Base-by-base conservation (phyloP, 2,888 invertebrate genomes). In the Cosmorhoe ocellata region DNA sequence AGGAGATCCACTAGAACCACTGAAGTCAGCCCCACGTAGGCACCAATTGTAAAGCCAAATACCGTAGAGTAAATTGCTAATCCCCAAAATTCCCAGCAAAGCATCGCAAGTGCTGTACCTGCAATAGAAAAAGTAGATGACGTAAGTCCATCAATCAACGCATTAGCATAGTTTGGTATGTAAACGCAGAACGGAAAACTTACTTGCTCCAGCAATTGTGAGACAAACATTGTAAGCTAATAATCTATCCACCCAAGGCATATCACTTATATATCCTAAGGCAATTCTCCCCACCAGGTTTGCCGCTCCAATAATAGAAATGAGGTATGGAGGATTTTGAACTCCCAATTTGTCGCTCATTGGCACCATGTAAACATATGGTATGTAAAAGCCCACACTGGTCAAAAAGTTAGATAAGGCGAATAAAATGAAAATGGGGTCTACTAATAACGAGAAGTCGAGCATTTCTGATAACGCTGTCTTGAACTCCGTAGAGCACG, bases 1-100 rank as follows among this genome's bases (percentile, higher is more conserved):
- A 99, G 90, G 32, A 99, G 92, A 83, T 99, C 98, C 18, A 98
- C 98, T 51, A 98, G 92, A 59, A 98, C 97, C 44, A 98, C 98
- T 13, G 98, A 98, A 2, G 98, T 98, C 42, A 99, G 91, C n/a
- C 98, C 98, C 38, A 98, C 98, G 79, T 98, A 99, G 51, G 98
- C 98, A 61, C 98, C 98, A 69, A 97, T 96, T 11, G 97, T 96
- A 71, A 97, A 96, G 43, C 98, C 98, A 76, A 96, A 98, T 7
- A 94, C 91, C 27, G 92, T 91, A 14, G 96, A 93, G 81, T 97
- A 99, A 45, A 95, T 67, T 12, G 94, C 93, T 67, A 98, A 91
- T 6, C 94, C 91, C 69, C 91, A 84, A 80, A 95, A 97, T 66
- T 93, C 93, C 64, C 81, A 81, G 81, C 96, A 96, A 59, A 94